phyloP scores from a whole-genome alignment of 2,888 invertebrate species.

The Spisula solida region DNA sequence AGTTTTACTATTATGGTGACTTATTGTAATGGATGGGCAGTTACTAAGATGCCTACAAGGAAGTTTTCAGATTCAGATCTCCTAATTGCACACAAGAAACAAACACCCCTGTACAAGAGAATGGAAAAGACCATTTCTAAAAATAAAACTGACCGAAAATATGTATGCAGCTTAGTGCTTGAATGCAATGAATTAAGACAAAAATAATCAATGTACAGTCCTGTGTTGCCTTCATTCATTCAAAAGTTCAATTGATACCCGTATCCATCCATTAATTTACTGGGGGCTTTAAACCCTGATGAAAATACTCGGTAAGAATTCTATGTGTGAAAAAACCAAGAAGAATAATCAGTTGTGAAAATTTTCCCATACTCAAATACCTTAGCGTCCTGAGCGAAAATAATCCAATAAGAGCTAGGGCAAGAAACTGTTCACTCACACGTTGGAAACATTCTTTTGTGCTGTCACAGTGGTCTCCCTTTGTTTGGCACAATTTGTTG shows the following conservation, averaged over 20 bases:
- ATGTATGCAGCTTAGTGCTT: too few relatives aligned
- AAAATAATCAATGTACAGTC: background rate
- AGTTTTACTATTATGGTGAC: too few relatives aligned
- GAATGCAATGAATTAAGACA: background rate
- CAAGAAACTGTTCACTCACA: slow-evolving; percentile 8
- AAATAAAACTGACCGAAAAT: too few relatives aligned
- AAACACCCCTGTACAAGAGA: too few relatives aligned
- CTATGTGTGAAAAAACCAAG: background rate
- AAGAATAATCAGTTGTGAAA: slow-evolving; percentile 4
- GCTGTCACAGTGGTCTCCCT: background rate
- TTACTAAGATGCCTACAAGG: too few relatives aligned
- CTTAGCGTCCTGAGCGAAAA: background rate
- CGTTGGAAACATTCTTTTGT: background rate
- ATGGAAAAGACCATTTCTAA: too few relatives aligned
- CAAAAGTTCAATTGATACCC: background rate
- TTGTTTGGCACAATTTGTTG: background rate
- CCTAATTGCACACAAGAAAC: too few relatives aligned
- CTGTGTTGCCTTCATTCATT: background rate
- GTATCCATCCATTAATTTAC: background rate
- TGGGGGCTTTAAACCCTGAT: background rate
- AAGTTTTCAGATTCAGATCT: too few relatives aligned
- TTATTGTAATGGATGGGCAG: too few relatives aligned
- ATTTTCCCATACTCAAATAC: background rate
- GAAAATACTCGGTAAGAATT: slow-evolving; percentile 2
- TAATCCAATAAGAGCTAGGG: background rate